These are phyloP conservation scores for human (Homo sapiens) DNA, from an alignment of 2,113 vertebrate species.

Conservation along the genomic window DNA sequence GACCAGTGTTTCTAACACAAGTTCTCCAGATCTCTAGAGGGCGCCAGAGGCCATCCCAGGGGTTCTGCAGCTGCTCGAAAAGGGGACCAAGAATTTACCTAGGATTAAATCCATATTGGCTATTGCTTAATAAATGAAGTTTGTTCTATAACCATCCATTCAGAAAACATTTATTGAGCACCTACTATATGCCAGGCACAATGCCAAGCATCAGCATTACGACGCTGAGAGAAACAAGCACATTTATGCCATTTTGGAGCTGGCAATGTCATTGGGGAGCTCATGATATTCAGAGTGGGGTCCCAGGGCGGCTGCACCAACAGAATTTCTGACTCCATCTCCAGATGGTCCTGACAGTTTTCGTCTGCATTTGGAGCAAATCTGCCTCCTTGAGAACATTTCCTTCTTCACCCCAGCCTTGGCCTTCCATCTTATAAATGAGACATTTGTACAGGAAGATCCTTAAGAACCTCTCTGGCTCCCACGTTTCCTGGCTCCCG, in stretches of 20 bases:
- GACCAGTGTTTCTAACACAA: accelerated
- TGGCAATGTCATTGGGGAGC: accelerated
- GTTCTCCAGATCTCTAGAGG: not conserved
- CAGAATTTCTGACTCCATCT: not conserved
- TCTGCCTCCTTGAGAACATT: not conserved
- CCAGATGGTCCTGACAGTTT: too few relatives aligned
- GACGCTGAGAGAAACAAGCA: not conserved
- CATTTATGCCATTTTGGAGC: accelerated
- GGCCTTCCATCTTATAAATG: not conserved
- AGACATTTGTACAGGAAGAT: not conserved
- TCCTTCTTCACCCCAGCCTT: not conserved
- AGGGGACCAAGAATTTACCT: not conserved
- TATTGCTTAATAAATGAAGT: not conserved
- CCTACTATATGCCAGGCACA: not conserved
- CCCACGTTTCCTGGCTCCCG: not conserved
- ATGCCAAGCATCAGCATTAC: accelerated
- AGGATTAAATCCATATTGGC: not conserved
- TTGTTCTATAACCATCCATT: not conserved
- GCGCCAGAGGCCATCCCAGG: not conserved
- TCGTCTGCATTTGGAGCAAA: not conserved
- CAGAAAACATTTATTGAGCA: not conserved
- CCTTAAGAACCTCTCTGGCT: not conserved
- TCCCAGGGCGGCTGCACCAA: accelerated
- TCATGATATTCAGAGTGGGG: not conserved
- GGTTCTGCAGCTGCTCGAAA: not conserved